Percentiles rank a stretch among this genome's conserved stretches.
Evolutionary conservation across 2,888 invertebrate genomes (phyloP).

Genomic region (Rhagophthalmus giganteus): DNA sequence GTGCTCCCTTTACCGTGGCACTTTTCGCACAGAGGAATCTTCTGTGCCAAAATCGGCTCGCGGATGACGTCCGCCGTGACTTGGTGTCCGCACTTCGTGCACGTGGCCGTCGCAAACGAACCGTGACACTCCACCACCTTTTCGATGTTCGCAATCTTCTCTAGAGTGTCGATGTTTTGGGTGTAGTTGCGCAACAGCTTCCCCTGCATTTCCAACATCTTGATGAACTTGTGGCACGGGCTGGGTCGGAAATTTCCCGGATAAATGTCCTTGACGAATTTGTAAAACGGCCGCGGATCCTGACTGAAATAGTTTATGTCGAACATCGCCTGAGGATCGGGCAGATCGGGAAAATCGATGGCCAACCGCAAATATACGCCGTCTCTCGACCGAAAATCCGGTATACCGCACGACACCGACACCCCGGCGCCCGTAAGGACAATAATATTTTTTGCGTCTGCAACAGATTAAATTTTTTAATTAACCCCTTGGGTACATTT

Average conservation of each 20-base stretch:
- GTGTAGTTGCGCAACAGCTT: constrained; percentile 86
- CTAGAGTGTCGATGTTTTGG: constrained; percentile 90
- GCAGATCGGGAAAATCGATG: constrained; percentile 83
- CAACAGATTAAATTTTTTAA: too few species aligned
- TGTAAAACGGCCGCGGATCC: constrained; percentile 86
- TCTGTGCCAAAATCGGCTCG: constrained; percentile 71
- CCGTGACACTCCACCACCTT: constrained; percentile 89
- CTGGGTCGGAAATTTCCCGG: constrained; percentile 88
- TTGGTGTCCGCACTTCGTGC: constrained; percentile 75
- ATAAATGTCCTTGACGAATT: constrained; percentile 89
- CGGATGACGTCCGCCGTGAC: constrained; percentile 75
- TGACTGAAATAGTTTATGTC: constrained; percentile 76
- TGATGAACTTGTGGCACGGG: constrained; percentile 81
- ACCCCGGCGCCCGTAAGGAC: constrained; percentile 91
- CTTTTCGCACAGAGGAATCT: constrained; percentile 69
- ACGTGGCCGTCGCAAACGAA: constrained; percentile 89
- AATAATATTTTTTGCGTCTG: constrained; percentile 72
- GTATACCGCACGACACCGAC: constrained; percentile 87
- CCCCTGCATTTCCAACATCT: constrained; percentile 73
- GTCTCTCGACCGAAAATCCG: constrained; percentile 85
- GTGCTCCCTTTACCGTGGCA: constrained; percentile 40
- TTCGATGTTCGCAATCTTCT: constrained; percentile 82
- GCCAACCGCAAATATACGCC: constrained; percentile 85
- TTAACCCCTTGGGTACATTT: too few species aligned
- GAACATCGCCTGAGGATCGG: constrained; percentile 87